A percentile compares a stretch with the other conserved stretches of the same genome.
phyloP scores from a whole-genome alignment of 2,113 vertebrate genomes.

The Orcinus orca region DNA sequence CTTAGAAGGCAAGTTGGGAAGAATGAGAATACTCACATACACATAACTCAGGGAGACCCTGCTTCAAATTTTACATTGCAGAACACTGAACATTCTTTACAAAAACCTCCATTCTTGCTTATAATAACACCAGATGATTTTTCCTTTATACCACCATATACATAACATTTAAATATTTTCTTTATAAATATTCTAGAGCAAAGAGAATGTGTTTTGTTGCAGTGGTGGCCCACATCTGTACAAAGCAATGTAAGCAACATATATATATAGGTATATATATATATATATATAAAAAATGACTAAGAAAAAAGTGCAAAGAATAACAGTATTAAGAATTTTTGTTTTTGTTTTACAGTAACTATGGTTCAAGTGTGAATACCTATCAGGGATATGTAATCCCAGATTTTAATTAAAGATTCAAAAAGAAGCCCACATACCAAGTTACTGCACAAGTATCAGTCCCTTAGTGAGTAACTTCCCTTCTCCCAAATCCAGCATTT shows the following conservation, averaged over 20 bases:
- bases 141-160: slow-evolving; percentile 84
- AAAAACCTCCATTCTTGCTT: slow-evolving; percentile 80
- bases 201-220: slow-evolving; percentile 78
- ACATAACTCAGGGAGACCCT: slow-evolving; percentile 67
- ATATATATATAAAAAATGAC: slow-evolving; percentile 71
- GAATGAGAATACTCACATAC: slow-evolving; percentile 63
- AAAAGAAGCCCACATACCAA: slow-evolving; percentile 73
- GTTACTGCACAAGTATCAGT: slow-evolving; percentile 67
- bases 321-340: slow-evolving; percentile 82
- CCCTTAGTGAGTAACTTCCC: slow-evolving; percentile 52
- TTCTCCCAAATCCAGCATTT: slow-evolving; percentile 73
- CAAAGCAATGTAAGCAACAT: slow-evolving; percentile 83
- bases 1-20: slow-evolving; percentile 63
- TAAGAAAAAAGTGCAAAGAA: slow-evolving; percentile 86
- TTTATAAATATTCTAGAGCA: slow-evolving; percentile 84
- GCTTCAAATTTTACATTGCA: slow-evolving; percentile 52
- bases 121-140: slow-evolving; percentile 78
- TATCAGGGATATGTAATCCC: slow-evolving; percentile 66
- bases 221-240: slow-evolving; percentile 82
- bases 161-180: slow-evolving; percentile 82
- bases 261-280: slow-evolving; percentile 58
- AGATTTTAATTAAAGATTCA: slow-evolving; percentile 56
- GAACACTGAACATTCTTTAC: slow-evolving; percentile 68
- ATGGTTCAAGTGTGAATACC: slow-evolving; percentile 78
- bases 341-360: slow-evolving; percentile 79